phyloP scores from a whole-genome alignment of 1,140 invertebrate species.

The Archegozetes longisetosus region DNA sequence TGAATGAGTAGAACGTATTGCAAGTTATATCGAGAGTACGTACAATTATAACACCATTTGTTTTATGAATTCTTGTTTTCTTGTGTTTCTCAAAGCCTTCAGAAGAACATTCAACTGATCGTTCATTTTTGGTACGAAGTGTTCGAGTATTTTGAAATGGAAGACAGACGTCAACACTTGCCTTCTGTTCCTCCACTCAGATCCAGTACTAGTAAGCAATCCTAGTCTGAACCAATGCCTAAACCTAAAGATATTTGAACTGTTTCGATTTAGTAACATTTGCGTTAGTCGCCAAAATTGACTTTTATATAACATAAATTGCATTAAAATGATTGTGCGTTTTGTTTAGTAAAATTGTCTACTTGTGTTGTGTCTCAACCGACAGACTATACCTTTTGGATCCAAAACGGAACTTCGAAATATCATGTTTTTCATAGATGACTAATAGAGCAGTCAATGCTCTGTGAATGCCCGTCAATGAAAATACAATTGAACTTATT shows the following conservation, averaged over 20 bases:
- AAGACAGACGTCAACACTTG: conserved; percentile 48
- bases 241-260: not conserved
- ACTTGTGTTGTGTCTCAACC: too few relatives aligned
- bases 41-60: conserved; percentile 14
- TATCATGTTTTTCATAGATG: too few relatives aligned
- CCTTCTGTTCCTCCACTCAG: conserved; percentile 44
- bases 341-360: too few relatives aligned
- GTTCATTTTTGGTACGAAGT: conserved; percentile 40
- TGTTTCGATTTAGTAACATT: not conserved
- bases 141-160: conserved; percentile 43
- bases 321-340: too few relatives aligned
- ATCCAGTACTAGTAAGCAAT: conserved; percentile 48
- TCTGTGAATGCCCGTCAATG: too few relatives aligned
- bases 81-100: conserved; percentile 39
- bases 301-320: too few relatives aligned
- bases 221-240: not conserved
- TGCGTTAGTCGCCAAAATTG: not conserved
- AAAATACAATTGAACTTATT: too few relatives aligned
- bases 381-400: too few relatives aligned
- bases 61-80: conserved; percentile 9
- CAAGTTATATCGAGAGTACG: conserved; percentile 21
- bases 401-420: too few relatives aligned
- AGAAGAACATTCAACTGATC: conserved; percentile 41
- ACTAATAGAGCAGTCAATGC: too few relatives aligned
- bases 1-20: too few relatives aligned